Evolutionary conservation across 2,888 invertebrate species (phyloP), one percentile per base, ranked within the genome.

Genomic region (Polyommatus iphigenia): DNA sequence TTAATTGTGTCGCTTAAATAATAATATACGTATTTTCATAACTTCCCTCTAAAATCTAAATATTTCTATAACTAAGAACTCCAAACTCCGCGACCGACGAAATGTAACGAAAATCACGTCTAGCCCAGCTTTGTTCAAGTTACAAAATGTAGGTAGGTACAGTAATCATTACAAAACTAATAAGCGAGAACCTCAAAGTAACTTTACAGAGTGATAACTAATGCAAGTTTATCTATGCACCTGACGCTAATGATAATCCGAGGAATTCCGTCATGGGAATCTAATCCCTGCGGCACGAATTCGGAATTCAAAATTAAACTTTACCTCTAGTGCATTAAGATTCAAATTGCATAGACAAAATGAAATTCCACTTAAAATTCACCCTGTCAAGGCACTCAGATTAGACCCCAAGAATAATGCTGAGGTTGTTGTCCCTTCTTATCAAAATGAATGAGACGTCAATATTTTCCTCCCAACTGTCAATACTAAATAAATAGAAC

Each of bases 351-450:
- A 67, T 32, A 67, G 6, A 67, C 29, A 67, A 29, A 67, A 67
- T 15, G 0, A 29, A 67, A 32, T 67, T 13, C 67, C 29, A 67
- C 67, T 67, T 32, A 67, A 67, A 67, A 32, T 67, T 67, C 29
- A 32, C 67, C 13, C 15, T 32, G 18, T 18, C 29, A 29, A 29
- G 67, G 29, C 29, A 24, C 24, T 20, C 0, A 32, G 29, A 29
- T 67, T 67, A 67, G 29, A 67, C 67, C 67, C 29, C 29, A 67
- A 29, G 67, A 67, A 67, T 18, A 67, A 10, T 62, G 67, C 29
- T 54, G 24, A 75, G 75, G 75, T 50, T 50, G 75, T 75, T 75
- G 24, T 46, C 54, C 54, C 75, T 50, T 18, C 75, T 75, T 75
- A 75, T 75, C 75, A 54, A 67, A 67, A 67, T 32, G 18, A 67